Base-by-base conservation (phyloP, 23 tunicate genomes). In the Trididemnum clinides region DNA sequence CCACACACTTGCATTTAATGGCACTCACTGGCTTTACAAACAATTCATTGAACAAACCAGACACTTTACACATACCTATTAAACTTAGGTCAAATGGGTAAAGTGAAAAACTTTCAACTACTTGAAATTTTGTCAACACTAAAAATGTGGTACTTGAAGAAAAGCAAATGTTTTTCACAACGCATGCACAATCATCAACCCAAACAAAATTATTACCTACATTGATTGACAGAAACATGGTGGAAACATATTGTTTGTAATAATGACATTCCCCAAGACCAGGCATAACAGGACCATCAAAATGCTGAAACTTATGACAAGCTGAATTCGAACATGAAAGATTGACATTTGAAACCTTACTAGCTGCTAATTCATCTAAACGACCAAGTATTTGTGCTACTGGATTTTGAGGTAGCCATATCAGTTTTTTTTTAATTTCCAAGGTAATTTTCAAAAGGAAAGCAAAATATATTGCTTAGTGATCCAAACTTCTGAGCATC, bases 401-500 rank as follows among this genome's bases (percentile, higher is more conserved):
- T 12, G 80, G 80, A 73, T 73, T 37, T 38, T 78, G 83, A 31
- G 12, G 83, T 54, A 51, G 51, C 10, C 66, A 44, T 18, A 83
- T 39, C 44, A 69, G 5, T 20, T 51, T 49, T 50, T 83, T 83
- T 83, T 29, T 70, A 33, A 15, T 28, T n/a, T 2, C 80, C 79
- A 38, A 83, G 50, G 50, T 29, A 83, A 71, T 70, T 83, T 71
- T 83, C 87, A 83, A 83, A 83, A 15, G 87, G 79, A 69, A 83
- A 83, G 29, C 80, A 70, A 31, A 35, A 65, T 19, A 83, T 36
- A 34, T 50, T 50, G 23, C 71, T 69, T 21, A 83, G 31, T 1
- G 87, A 51, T 49, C 87, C 87, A 83, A 38, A 83, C 78, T 25
- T 19, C 26, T 50, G 32, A 31, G 58, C 77, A 70, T 83, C 79